Conservation (phyloP, 2,888 invertebrate genomes). For the Neria commutata region DNA sequence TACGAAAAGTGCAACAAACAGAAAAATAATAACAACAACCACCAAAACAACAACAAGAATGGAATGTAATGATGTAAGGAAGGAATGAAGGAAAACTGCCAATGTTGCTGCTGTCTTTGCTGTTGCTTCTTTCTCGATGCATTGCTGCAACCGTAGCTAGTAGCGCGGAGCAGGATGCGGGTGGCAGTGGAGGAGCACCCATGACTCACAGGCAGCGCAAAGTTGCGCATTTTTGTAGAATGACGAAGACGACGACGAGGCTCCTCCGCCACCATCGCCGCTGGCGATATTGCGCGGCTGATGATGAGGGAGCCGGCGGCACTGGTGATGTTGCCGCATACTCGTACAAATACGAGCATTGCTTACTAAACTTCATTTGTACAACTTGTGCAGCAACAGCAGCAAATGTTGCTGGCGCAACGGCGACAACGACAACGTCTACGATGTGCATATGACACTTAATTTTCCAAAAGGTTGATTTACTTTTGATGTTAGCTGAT, state of each 20-base stretch:
- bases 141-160: no score
- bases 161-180: no score
- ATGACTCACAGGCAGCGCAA: not conserved
- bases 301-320: no score
- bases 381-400: not conserved
- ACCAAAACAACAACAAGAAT: not conserved
- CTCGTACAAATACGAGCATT: no score
- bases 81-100: not conserved
- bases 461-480: not conserved
- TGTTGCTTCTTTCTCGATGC: no score
- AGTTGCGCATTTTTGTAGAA: not conserved
- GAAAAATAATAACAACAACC: not conserved
- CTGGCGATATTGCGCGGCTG: no score
- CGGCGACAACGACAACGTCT: not conserved
- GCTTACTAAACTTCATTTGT: not conserved
- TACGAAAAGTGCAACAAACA: no score
- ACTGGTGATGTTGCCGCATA: not conserved
- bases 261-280: no score
- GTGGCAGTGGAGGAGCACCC: not conserved
- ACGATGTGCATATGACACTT: not conserved
- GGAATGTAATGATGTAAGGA: not conserved
- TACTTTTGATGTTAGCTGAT: no score
- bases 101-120: not conserved
- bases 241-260: no score
- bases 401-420: not conserved